These are phyloP conservation scores for Sinohyriopsis cumingii DNA, from an alignment of 2,888 invertebrate species.

Conservation along the genomic window DNA sequence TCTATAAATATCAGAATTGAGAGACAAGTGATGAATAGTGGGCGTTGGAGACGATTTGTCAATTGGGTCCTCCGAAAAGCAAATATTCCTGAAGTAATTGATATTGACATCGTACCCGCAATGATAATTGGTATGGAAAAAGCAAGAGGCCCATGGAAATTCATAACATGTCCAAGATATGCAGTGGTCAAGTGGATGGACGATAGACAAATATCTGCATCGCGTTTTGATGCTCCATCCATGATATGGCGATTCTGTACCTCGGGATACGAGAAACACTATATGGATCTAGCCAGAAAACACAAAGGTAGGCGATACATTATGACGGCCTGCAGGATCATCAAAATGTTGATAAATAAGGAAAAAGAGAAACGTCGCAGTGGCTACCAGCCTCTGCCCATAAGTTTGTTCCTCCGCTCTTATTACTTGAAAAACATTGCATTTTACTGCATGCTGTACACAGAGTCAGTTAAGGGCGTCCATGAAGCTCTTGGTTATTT, in stretches of 20 bases:
- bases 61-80: too few relatives aligned
- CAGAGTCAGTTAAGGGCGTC: conserved; percentile 9
- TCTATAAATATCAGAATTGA: conserved; percentile 28
- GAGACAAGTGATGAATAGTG: background rate
- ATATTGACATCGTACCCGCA: conserved; percentile 43
- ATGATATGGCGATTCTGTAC: conserved; percentile 38
- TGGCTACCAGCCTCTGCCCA: conserved; percentile 12
- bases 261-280: conserved; percentile 41
- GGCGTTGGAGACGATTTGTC: background rate
- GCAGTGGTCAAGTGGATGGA: conserved; percentile 43
- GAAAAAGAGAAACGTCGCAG: background rate
- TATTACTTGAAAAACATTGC: conserved; percentile 38
- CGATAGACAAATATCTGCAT: conserved; percentile 3
- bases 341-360: conserved; percentile 29
- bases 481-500: conserved; percentile 26
- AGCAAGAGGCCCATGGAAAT: conserved; percentile 12
- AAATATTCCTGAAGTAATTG: conserved; percentile 12
- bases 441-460: conserved; percentile 20
- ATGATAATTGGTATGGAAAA: conserved; percentile 24
- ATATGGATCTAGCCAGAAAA: conserved; percentile 29
- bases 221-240: conserved; percentile 14
- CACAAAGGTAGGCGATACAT: conserved; percentile 24
- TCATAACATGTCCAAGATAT: conserved; percentile 29
- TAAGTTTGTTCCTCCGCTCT: conserved; percentile 23
- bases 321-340: conserved; percentile 37